Conservation (phyloP, 2,113 vertebrate species). For the Dipodomys merriami region DNA sequence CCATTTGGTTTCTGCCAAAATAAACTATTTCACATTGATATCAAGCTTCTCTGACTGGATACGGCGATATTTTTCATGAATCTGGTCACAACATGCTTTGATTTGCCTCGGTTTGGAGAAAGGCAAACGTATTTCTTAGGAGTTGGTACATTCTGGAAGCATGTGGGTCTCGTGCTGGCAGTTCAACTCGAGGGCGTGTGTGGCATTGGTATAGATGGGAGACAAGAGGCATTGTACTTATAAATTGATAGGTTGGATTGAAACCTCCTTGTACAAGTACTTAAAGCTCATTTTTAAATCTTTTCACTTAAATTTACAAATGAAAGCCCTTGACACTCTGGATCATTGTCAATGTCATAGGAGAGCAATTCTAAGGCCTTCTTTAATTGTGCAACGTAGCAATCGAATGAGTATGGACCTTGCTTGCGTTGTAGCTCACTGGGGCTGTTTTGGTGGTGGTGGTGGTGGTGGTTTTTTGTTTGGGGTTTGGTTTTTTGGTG, state of each 20-base stretch:
- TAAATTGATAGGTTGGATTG: no score
- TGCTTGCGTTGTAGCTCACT: not conserved
- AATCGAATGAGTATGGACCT: not conserved
- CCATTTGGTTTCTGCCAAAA: constrained; percentile 18
- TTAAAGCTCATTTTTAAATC: no score
- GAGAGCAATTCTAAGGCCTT: not conserved
- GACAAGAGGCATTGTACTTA: no score
- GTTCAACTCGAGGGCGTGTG: not conserved
- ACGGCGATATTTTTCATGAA: constrained; percentile 17
- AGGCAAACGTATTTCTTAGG: constrained; percentile 1
- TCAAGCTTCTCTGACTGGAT: not conserved
- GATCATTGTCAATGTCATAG: not conserved
- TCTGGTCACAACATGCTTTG: not conserved
- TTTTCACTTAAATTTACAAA: no score
- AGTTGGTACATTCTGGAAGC: not conserved
- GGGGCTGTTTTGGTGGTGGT: not conserved
- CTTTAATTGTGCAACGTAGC: not conserved
- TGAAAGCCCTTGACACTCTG: constrained; percentile 31
- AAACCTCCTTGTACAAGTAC: no score
- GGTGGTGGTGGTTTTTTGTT: no score
- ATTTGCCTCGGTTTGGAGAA: constrained; percentile 18
- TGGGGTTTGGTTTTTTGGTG: not conserved
- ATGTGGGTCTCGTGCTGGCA: not conserved
- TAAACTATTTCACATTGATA: constrained; percentile 1
- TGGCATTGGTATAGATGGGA: no score